A percentile compares a stretch with the other conserved stretches of the same genome.
These are phyloP conservation scores for Nilaparvata lugens DNA, from an alignment of 1,140 invertebrate species.

Conservation along the genomic window DNA sequence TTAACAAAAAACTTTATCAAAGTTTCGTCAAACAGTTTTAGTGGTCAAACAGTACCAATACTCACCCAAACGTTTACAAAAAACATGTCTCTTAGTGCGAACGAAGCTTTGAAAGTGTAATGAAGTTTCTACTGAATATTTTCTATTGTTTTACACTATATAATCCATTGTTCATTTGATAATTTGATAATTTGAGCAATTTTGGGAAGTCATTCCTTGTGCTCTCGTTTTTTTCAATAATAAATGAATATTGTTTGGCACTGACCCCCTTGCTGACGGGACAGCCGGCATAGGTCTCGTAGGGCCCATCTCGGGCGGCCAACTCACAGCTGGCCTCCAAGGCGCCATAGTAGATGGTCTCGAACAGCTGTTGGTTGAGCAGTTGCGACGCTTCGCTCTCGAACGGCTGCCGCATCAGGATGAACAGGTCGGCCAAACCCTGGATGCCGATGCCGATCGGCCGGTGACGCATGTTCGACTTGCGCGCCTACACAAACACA, in stretches of 20 bases:
- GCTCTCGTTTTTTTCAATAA: no score
- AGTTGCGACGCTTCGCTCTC: constrained; percentile 74
- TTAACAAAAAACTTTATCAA: no score
- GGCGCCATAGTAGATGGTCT: constrained; percentile 96
- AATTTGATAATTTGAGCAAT: no score
- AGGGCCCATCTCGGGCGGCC: constrained; percentile 75
- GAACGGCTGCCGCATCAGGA: constrained; percentile 90
- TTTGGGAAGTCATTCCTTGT: no score
- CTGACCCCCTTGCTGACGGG: constrained; percentile 85
- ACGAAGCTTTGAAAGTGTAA: no score
- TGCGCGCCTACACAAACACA: constrained; percentile 45
- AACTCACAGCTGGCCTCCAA: constrained; percentile 94
- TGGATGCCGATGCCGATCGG: constrained; percentile 96
- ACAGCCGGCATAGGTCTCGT: constrained; percentile 83
- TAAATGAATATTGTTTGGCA: neutral
- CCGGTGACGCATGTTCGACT: constrained; percentile 84
- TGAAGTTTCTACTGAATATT: no score
- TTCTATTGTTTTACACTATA: no score
- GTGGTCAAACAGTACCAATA: no score
- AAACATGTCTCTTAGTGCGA: no score
- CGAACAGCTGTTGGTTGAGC: constrained; percentile 94
- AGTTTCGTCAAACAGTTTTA: no score
- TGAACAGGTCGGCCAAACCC: constrained; percentile 93
- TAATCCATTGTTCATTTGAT: no score
- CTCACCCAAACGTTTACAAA: no score